These are phyloP conservation scores for Halesus radiatus DNA, from an alignment of 1,140 invertebrate genomes.

Conservation along the genomic window DNA sequence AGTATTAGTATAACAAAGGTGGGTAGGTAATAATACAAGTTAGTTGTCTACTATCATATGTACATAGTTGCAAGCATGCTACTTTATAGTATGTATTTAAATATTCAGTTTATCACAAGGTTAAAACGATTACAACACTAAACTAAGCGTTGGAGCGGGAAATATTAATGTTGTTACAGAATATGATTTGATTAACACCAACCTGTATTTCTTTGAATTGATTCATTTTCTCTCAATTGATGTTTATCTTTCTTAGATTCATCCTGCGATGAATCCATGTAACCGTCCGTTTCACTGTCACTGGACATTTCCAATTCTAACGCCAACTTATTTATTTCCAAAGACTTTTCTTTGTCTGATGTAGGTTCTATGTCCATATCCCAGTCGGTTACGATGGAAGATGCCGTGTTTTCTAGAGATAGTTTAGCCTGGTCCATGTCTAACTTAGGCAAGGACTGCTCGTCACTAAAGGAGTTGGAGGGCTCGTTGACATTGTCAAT, in stretches of 20 bases:
- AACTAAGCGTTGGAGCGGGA: not conserved
- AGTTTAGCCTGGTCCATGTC: not conserved
- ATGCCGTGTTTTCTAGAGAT: slow-evolving; percentile 52
- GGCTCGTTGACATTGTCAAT: slow-evolving; percentile 43
- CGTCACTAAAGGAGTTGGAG: slow-evolving; percentile 19
- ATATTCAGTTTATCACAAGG: not conserved
- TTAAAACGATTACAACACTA: slow-evolving; percentile 6
- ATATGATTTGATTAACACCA: slow-evolving; percentile 12
- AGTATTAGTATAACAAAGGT: slow-evolving; percentile 35
- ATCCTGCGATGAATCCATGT: slow-evolving; percentile 58
- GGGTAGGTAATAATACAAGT: slow-evolving; percentile 1
- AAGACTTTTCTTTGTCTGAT: slow-evolving; percentile 64
- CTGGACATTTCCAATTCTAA: slow-evolving; percentile 70
- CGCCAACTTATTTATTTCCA: slow-evolving; percentile 65
- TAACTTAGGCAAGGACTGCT: slow-evolving; percentile 21
- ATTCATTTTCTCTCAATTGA: slow-evolving; percentile 25
- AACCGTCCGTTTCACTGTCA: slow-evolving; percentile 66
- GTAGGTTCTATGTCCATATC: slow-evolving; percentile 72
- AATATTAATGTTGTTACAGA: slow-evolving; percentile 24
- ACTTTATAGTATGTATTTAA: not conserved
- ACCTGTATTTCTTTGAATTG: slow-evolving; percentile 29
- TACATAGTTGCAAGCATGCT: slow-evolving; percentile 19
- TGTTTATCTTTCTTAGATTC: slow-evolving; percentile 29
- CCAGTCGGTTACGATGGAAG: slow-evolving; percentile 71
- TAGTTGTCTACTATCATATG: slow-evolving; percentile 6